Base-by-base conservation (phyloP, 2,113 vertebrate genomes). In the Steatornis caripensis region DNA sequence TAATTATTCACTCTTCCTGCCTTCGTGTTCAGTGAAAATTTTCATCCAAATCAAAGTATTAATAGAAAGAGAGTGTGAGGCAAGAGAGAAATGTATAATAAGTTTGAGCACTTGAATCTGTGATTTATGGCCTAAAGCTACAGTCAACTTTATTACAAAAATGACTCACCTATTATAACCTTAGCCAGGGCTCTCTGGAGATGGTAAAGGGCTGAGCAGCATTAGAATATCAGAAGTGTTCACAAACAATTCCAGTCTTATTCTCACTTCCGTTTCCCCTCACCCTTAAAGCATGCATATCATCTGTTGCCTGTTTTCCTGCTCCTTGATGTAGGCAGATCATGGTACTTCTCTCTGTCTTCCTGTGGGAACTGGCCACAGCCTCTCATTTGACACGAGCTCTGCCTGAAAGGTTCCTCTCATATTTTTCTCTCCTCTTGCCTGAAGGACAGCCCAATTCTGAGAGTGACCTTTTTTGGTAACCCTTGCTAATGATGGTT, bases 81-180 rank as follows among this genome's bases (percentile, higher is more conserved):
- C 96, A 96, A 97, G 81, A 77, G 81, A 97, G 78, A 93, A 94
- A 96, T 91, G 78, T 78, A 51, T 89, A 77, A 83, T 90, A 90
- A 96, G 88, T 98, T 96, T 97, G 94, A 95, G 89, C 87, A 93
- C 94, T 95, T 96, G 92, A 96, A 95, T 37, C 86, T 62, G 30
- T 98, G 97, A 98, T 98, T 98, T 98, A 98, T 97, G 95, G 95
- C 95, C 95, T 93, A 95, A 83, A 97, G 93, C 84, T 96, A 96
- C 71, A 95, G 95, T 89, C 94, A 98, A 97, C 96, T 97, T 98
- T 96, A 96, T 98, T 98, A 97, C 80, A 98, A 98, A 98, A 98
- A 96, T 97, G 65, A 97, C 95, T 98, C 91, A 97, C 96, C 94
- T 97, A 94, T 96, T 96, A 97, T 95, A 97, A 95, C 83, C 96